Evolutionary conservation across 2,113 vertebrate species (phyloP), one percentile per base, ranked within the genome.

Genomic region (Heloderma charlesbogerti): DNA sequence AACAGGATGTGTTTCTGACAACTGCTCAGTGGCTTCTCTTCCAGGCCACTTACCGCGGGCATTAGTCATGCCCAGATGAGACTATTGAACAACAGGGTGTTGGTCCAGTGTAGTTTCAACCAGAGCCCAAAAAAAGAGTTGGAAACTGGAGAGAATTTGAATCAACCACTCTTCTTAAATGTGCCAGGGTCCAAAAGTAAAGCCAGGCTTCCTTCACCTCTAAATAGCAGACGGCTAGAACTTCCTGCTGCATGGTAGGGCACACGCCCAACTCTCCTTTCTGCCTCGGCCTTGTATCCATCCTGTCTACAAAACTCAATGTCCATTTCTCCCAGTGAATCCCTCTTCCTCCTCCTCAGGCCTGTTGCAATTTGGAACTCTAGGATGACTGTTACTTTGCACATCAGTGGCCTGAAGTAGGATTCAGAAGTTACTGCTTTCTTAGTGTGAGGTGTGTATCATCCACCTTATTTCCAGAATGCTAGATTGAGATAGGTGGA

Each of bases 81-180:
- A 45, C 83, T 27, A 48, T 63, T 84, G 81, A 84, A 84, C 54
- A 77, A 77, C 37, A 1, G 27, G 5, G 72, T 91, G 80, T 91
- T 91, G 90, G 43, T 77, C 57, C 54, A 40, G 22, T 54, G 51
- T 57, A 48, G 87, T 84, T 83, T 67, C 84, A 87, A 69, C 63
- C 71, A 87, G 57, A 87, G 16, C 29, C 66, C 31, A 3, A 63
- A 91, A 88, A 78, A 79, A 66, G 84, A 80, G 34, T 81, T 82
- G 77, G 83, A 40, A 71, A 40, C 18, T 80, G 67, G 51, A 57
- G 57, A 77, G 69, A 71, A 89, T 83, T 92, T 60, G 12, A 60
- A n/a, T 18, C 37, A 87, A 88, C 29, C 45, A 92, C 15, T 92
- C 0, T 88, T 31, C 79, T 90, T 85, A 84, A 34, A 31, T 43